Conservation (phyloP, 2,113 vertebrate species). For the Sander lucioperca region DNA sequence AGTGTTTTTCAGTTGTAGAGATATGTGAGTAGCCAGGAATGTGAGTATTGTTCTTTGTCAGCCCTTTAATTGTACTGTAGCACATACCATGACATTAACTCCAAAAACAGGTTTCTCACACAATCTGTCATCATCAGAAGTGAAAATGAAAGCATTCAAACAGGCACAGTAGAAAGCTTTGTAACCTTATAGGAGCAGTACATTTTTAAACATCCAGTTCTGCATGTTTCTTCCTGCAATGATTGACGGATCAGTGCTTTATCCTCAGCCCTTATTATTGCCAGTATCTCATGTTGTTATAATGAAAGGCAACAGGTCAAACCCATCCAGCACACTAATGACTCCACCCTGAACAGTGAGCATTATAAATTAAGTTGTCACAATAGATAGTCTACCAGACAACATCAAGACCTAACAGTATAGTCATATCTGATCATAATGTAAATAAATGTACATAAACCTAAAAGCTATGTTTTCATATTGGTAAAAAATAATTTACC, state of each 20-base stretch:
- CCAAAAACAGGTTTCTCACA: neutral
- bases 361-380: neutral
- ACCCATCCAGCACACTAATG: neutral
- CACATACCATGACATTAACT: neutral
- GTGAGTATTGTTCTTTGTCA: neutral
- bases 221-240: too few species aligned
- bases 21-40: neutral
- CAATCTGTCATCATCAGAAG: fast-evolving
- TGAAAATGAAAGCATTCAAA: neutral
- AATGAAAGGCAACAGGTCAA: neutral
- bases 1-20: neutral
- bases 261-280: too few species aligned
- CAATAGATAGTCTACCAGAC: too few species aligned
- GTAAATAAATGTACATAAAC: too few species aligned
- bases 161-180: too few species aligned
- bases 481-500: too few species aligned
- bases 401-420: neutral
- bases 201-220: too few species aligned
- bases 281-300: too few species aligned
- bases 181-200: too few species aligned
- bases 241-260: too few species aligned
- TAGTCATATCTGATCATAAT: neutral
- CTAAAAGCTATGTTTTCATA: too few species aligned
- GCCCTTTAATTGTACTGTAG: neutral
- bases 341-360: neutral